These are phyloP conservation scores for Malurus elegans DNA, from an alignment of 2,113 vertebrate species.

Conservation along the genomic window DNA sequence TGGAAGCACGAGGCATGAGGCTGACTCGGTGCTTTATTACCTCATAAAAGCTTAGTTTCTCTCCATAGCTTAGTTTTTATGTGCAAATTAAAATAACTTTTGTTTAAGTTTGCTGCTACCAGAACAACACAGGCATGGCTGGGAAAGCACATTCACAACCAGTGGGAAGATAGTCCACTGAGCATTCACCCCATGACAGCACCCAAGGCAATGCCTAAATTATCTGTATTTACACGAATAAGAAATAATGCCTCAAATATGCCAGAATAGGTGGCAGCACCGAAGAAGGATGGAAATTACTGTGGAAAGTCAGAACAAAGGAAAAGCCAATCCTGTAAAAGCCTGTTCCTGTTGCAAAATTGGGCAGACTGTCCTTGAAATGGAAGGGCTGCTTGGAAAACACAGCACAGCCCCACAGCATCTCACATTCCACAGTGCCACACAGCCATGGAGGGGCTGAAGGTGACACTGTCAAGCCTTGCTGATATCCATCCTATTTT, in stretches of 20 bases:
- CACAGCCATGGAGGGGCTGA: background rate
- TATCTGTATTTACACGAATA: background rate
- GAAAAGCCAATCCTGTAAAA: background rate
- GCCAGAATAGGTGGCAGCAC: background rate
- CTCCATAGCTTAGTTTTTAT: background rate
- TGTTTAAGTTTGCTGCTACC: background rate
- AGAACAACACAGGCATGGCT: background rate
- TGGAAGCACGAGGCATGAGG: background rate
- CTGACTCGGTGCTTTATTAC: background rate
- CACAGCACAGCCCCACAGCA: accelerated
- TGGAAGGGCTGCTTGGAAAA: background rate
- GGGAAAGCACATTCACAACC: background rate
- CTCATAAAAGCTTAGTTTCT: background rate
- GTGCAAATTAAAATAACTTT: background rate
- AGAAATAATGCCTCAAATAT: background rate
- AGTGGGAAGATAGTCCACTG: background rate
- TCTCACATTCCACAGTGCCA: background rate
- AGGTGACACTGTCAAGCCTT: background rate
- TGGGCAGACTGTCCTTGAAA: background rate
- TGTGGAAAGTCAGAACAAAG: background rate
- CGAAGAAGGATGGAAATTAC: background rate
- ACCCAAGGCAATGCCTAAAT: background rate
- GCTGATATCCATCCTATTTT: background rate
- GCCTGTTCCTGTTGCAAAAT: background rate
- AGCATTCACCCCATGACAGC: accelerated